These are phyloP conservation scores for Nyctibius bracteatus DNA, from an alignment of 2,113 vertebrate genomes.

Conservation along the genomic window DNA sequence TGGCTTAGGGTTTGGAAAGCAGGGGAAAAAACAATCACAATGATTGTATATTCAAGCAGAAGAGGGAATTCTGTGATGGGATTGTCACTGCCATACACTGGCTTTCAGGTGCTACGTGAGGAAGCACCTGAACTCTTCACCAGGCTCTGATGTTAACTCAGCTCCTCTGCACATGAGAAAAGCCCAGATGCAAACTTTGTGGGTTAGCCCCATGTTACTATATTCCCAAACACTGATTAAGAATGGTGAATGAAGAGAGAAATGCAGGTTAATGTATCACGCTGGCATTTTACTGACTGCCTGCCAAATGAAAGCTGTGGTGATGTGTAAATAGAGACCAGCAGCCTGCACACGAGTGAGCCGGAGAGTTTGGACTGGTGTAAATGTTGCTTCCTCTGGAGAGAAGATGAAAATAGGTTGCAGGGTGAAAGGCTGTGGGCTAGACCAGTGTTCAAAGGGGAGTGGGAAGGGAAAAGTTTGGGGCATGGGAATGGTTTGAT, in stretches of 20 bases:
- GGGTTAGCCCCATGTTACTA: background rate
- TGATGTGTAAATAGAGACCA: background rate
- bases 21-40: background rate
- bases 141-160: background rate
- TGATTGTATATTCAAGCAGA: background rate
- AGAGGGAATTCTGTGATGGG: background rate
- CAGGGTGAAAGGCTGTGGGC: background rate
- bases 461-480: background rate
- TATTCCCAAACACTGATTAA: constrained; percentile 27
- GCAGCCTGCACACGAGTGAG: background rate
- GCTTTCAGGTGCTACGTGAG: background rate
- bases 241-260: background rate
- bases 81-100: background rate
- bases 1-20: background rate
- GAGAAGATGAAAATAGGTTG: background rate
- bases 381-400: background rate
- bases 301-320: constrained; percentile 9
- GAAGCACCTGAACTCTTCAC: background rate
- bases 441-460: background rate
- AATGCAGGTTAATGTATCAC: background rate
- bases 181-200: constrained; percentile 12
- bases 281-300: background rate
- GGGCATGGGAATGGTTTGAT: background rate
- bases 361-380: background rate
- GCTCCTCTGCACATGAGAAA: background rate